Evolutionary conservation across 1,140 invertebrate genomes (phyloP).

Genomic region (Neodiprion lecontei): DNA sequence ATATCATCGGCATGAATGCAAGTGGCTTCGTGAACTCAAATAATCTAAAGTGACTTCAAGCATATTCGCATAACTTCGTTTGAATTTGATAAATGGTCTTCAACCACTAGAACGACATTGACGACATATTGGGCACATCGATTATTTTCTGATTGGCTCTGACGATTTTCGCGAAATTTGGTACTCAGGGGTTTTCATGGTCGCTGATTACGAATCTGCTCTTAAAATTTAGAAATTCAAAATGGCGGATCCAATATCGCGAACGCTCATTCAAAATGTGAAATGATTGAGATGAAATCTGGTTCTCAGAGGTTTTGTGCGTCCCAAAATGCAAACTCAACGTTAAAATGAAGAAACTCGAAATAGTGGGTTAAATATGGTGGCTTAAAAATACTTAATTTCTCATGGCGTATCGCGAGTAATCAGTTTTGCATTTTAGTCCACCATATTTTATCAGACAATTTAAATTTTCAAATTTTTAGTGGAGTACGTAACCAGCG

Average conservation of each 20-base stretch:
- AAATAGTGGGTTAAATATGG: conserved; percentile 1
- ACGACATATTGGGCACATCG: background rate
- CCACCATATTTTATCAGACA: no score
- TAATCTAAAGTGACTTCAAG: no score
- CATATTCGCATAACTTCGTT: no score
- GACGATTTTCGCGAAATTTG: background rate
- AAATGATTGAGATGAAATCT: background rate
- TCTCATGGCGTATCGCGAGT: background rate
- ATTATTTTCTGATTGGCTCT: background rate
- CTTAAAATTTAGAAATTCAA: background rate
- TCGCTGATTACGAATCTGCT: background rate
- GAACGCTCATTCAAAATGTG: background rate
- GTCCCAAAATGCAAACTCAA: no score
- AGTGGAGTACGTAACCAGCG: no score
- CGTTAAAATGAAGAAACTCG: background rate
- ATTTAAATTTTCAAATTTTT: no score
- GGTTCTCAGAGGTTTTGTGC: background rate
- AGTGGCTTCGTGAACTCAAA: no score
- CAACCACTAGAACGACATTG: background rate
- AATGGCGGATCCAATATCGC: background rate
- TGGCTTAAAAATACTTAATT: background rate
- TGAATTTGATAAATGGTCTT: background rate
- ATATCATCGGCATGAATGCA: no score
- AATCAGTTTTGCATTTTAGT: no score
- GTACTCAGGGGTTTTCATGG: background rate